phyloP scores from a whole-genome alignment of 2,888 invertebrate species.

The Seira musarum region DNA sequence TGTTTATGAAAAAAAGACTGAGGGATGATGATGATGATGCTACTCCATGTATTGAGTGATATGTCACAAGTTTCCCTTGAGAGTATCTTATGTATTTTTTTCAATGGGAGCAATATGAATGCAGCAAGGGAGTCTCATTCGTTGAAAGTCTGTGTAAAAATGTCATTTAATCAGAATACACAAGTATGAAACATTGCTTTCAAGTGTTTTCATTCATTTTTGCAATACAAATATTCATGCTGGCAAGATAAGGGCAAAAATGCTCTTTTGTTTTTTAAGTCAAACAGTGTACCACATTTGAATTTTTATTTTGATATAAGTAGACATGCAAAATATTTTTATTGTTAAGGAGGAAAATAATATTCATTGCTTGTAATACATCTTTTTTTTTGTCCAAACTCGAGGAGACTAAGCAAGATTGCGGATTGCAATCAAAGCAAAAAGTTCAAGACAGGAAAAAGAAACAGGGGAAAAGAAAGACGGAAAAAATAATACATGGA shows the following conservation, averaged over 20 bases:
- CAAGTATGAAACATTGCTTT: too few species aligned
- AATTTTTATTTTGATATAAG: too few species aligned
- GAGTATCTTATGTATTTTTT: background rate
- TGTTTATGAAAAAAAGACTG: background rate
- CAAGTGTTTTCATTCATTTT: too few species aligned
- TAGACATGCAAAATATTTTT: too few species aligned
- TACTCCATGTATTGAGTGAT: background rate
- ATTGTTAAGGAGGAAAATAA: too few species aligned
- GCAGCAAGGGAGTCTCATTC: background rate
- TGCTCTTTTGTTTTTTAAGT: too few species aligned
- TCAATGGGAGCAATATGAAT: constrained; percentile 16
- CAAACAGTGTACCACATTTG: too few species aligned
- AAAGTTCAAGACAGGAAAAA: constrained; percentile 23
- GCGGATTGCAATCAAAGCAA: constrained; percentile 17
- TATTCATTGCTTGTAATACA: too few species aligned
- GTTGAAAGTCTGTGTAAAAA: background rate
- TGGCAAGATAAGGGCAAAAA: too few species aligned
- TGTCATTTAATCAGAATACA: constrained; percentile 12
- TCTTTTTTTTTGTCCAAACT: too few species aligned
- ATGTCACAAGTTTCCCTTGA: constrained; percentile 19
- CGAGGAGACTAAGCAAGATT: too few species aligned
- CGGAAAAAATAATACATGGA: background rate
- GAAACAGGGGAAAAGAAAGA: constrained; percentile 4
- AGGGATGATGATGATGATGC: background rate
- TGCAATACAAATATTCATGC: too few species aligned